Evolutionary conservation across 2,113 vertebrate genomes (phyloP), one percentile per base, ranked within the genome.

Genomic region (Pyrgilauda ruficollis): DNA sequence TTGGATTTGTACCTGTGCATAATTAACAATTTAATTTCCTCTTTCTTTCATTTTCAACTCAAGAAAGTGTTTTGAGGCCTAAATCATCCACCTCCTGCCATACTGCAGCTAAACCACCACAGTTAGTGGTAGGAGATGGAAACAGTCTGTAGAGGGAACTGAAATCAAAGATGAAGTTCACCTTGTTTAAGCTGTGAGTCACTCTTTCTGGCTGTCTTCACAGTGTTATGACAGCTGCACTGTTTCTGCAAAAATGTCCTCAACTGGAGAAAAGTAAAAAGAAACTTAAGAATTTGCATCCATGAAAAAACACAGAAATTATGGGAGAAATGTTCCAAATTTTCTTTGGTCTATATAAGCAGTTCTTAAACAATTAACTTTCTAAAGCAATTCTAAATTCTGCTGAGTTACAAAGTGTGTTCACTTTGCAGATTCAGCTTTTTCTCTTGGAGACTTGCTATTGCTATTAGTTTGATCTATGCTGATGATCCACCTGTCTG

Each of bases 161-260:
- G 75, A 90, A 93, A 94, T 90, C 17, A 64, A 89, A 84, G 59
- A 73, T 77, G 39, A 83, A 86, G 66, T 72, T 86, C 76, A 95
- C 93, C 85, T 92, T 94, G 72, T 72, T 80, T 81, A 63, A 86
- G 83, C 66, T 86, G 61, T 84, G 90, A 95, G 68, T 95, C 91
- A 94, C 43, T 84, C 79, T 90, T 80, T 73, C 88, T 93, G 94
- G 61, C 52, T 93, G 50, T 63, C 47, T 90, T 90, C 92, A 84
- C 68, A 37, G 84, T 84, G 89, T 90, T 93, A 61, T 88, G 90
- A 93, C 90, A 97, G 72, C 90, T 96, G 64, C 85, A 84, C 82
- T 84, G 68, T 88, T 93, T 77, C 75, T 95, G 72, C 49, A 90
- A 41, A 49, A 15, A 67, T 88, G 93, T 81, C 70, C 64, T 41